Evolutionary conservation across 2,888 invertebrate genomes (phyloP), one percentile per base, ranked within the genome.

Genomic region (Balanococcus diminutus): DNA sequence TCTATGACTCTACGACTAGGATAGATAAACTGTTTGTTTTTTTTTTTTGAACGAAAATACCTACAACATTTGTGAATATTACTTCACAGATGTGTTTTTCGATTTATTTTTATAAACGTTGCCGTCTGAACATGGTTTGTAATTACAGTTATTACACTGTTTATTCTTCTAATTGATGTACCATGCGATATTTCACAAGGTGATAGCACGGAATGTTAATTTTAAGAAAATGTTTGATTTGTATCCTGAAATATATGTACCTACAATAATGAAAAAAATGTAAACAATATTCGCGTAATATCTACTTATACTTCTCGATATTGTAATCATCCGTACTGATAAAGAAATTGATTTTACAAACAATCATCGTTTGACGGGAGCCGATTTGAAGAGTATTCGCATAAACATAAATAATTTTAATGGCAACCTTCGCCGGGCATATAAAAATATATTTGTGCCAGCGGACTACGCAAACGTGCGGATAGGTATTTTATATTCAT

Each of bases 161-260:
- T 79, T 36, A 36, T 36, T 36, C 31, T 19, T 79, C 28, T 79
- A 79, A 79, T 79, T 79, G 75, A 19, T 36, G 19, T 32, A 32
- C 72, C 72, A 31, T 19, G 75, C 67, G 28, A 67, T 79, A 79
- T 79, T 79, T 79, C 32, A 32, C 31, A 79, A 36, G 36, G 36
- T 36, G 22, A 79, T 72, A 4, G 72, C 9, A 0, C 2, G 75
- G 75, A 79, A 79, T 79, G 75, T 79, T 79, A 79, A 79, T 79
- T 79, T 79, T 32, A 36, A 79, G 32, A 19, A 79, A 79, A 79
- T 36, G 19, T 36, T 72, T 16, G 31, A 31, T 28, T 67, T 67
- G 67, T 19, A 14, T 72, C 72, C 72, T 72, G 31, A 72, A 72
- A 31, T n/a, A 72, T 67, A n/a, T n/a, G n/a, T n/a, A n/a, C n/a